These are phyloP conservation scores for Artibeus lituratus DNA, from an alignment of 2,797 vertebrate genomes.

Conservation along the genomic window DNA sequence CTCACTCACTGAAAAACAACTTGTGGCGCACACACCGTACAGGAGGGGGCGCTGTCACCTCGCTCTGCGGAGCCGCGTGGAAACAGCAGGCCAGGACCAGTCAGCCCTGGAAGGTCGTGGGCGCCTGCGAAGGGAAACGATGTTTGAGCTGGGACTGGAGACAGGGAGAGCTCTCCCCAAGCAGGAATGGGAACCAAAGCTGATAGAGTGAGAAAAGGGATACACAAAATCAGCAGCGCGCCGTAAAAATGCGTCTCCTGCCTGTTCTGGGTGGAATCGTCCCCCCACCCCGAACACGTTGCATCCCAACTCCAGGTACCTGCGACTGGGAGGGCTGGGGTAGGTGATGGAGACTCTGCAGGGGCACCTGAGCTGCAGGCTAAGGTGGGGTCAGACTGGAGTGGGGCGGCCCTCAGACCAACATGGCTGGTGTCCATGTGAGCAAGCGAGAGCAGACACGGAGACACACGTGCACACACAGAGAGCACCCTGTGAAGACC, in stretches of 20 bases:
- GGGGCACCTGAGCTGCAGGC: background rate
- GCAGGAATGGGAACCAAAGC: background rate
- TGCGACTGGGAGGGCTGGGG: background rate
- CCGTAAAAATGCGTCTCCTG: too few relatives aligned
- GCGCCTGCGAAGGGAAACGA: background rate
- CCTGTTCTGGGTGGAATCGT: background rate
- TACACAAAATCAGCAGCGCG: background rate
- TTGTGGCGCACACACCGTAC: background rate
- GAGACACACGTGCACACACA: background rate
- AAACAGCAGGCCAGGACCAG: background rate
- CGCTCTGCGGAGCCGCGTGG: background rate
- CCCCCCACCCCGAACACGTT: too few relatives aligned
- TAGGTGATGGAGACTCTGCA: background rate
- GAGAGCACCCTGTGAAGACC: background rate
- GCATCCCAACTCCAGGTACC: too few relatives aligned
- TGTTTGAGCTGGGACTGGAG: background rate
- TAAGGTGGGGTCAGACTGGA: background rate
- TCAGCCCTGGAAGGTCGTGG: background rate
- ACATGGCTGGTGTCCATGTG: background rate
- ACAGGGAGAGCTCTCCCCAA: background rate
- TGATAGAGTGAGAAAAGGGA: background rate
- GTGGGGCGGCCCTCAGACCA: background rate
- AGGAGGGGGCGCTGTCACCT: background rate
- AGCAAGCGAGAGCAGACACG: background rate
- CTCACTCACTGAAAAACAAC: background rate